Conservation (phyloP, 2,888 invertebrate genomes). For the Campoletis raptor region DNA sequence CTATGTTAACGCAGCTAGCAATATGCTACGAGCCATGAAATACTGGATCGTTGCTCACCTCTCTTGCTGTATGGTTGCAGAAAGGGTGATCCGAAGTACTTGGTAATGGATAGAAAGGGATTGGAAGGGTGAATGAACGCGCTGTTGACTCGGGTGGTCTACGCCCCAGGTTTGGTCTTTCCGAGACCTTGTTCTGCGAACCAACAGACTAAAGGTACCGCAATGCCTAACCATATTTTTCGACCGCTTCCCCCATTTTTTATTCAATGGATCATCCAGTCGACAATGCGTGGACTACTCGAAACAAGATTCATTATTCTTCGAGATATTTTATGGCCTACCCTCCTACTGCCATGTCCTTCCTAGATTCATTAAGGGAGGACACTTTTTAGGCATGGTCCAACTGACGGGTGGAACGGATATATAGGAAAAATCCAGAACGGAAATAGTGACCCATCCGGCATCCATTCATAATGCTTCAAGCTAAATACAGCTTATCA, state of each 20-base stretch:
- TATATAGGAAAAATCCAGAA: not conserved
- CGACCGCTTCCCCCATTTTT: conserved; percentile 33
- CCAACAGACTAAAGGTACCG: conserved; percentile 52
- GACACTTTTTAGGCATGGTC: not conserved
- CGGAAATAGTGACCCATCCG: not conserved
- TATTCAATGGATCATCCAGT: conserved; percentile 48
- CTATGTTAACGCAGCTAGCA: conserved; percentile 67
- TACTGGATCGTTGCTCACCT: conserved; percentile 77
- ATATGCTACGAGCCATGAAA: conserved; percentile 80
- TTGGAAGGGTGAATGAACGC: conserved; percentile 59
- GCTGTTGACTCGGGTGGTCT: conserved; percentile 61
- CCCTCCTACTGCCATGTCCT: conserved; percentile 4
- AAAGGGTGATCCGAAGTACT: conserved; percentile 63
- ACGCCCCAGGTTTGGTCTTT: conserved; percentile 37
- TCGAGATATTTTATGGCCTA: conserved; percentile 34
- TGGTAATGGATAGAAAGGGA: conserved; percentile 61
- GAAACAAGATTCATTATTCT: conserved; percentile 58
- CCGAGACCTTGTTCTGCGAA: conserved; percentile 51
- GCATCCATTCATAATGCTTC: not conserved
- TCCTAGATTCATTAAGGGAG: not conserved
- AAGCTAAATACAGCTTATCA: not conserved
- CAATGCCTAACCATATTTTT: conserved; percentile 46
- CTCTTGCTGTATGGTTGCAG: conserved; percentile 34
- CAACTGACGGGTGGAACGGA: not conserved
- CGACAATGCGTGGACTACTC: conserved; percentile 18